Evolutionary conservation across 2,888 invertebrate species (phyloP).

Genomic region (Leucophenga montana): DNA sequence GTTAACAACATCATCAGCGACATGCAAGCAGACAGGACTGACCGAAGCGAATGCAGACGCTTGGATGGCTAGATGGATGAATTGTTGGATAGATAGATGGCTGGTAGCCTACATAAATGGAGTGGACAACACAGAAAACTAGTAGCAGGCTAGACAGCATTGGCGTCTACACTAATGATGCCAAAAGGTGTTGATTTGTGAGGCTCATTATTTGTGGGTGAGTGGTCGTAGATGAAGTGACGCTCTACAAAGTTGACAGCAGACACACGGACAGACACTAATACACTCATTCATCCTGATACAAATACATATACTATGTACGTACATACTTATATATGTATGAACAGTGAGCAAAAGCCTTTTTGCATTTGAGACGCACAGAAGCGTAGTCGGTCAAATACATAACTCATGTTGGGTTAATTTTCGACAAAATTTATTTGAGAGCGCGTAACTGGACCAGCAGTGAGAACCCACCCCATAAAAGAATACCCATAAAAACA

Average conservation of each 20-base stretch:
- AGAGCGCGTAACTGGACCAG: slow-evolving; percentile 3
- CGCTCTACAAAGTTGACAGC: too few relatives aligned
- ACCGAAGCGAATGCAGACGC: neutral
- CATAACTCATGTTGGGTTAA: slow-evolving; percentile 45
- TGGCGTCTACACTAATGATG: slow-evolving; percentile 49
- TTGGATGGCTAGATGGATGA: neutral
- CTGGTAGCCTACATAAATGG: neutral
- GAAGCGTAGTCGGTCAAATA: slow-evolving; percentile 26
- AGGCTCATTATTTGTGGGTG: slow-evolving; percentile 57
- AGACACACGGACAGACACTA: too few relatives aligned
- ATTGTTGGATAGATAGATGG: neutral
- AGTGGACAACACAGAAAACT: neutral
- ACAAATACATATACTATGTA: too few relatives aligned
- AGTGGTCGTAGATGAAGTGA: too few relatives aligned
- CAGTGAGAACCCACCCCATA: too few relatives aligned
- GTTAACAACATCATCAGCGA: slow-evolving; percentile 5
- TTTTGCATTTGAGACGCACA: slow-evolving; percentile 19
- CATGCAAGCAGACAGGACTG: neutral
- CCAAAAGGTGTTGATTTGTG: slow-evolving; percentile 58
- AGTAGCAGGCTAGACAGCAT: neutral
- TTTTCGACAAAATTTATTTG: slow-evolving; percentile 15
- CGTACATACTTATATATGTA: too few relatives aligned
- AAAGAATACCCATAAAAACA: too few relatives aligned
- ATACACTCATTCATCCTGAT: too few relatives aligned
- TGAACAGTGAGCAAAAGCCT: too few relatives aligned